phyloP scores from a whole-genome alignment of 2,113 vertebrate species.

The Colinus virginianus region DNA sequence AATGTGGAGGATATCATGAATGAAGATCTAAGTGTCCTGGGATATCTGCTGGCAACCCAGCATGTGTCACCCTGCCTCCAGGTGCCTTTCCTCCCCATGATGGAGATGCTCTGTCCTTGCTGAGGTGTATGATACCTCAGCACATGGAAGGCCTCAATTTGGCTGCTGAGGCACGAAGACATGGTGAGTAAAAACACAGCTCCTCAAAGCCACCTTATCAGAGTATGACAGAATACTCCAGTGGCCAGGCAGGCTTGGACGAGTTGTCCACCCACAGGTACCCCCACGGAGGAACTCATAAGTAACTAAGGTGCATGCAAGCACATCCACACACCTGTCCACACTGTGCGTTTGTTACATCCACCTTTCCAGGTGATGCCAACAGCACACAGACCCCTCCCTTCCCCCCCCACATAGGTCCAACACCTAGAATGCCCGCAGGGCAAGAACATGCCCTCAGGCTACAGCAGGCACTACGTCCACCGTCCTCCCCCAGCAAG shows the following conservation, averaged over 20 bases:
- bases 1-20: neutral
- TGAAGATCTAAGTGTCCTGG: neutral
- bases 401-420: accelerated
- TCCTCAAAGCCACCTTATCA: neutral
- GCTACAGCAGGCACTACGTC: neutral
- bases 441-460: neutral
- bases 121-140: accelerated
- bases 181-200: neutral
- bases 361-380: neutral
- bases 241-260: slow-evolving; percentile 27
- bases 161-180: neutral
- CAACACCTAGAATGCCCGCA: neutral
- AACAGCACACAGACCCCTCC: neutral
- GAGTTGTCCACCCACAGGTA: slow-evolving; percentile 11
- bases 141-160: neutral
- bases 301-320: accelerated
- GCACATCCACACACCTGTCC: neutral
- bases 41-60: neutral
- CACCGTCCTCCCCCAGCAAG: neutral
- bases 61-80: neutral
- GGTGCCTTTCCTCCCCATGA: neutral
- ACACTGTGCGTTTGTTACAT: neutral
- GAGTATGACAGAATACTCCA: neutral
- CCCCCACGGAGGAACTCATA: accelerated
- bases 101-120: accelerated